Percentiles rank a stretch among this genome's conserved stretches.
phyloP scores from a whole-genome alignment of 2,888 invertebrate species.

The Pristionchus fissidentatus region DNA sequence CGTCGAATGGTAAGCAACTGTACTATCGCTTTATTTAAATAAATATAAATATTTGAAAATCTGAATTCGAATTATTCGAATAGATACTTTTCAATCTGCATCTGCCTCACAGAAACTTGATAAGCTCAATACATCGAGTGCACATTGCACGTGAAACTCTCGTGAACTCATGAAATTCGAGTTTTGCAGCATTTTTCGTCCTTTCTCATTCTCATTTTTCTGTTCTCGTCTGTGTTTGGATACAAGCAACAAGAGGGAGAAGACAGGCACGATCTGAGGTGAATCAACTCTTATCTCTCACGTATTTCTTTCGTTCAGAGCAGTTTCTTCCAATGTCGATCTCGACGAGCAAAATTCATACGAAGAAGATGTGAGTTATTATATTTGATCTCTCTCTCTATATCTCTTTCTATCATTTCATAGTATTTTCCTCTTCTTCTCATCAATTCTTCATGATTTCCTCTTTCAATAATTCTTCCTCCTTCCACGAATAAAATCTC shows the following conservation, averaged over 20 bases:
- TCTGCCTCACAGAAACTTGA: no score
- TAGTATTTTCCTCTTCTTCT: not conserved
- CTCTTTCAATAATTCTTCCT: conserved; percentile 15
- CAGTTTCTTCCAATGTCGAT: not conserved
- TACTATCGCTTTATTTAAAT: no score
- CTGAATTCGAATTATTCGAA: no score
- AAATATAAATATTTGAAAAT: no score
- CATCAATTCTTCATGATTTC: conserved; percentile 19
- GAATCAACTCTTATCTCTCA: not conserved
- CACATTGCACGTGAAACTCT: no score
- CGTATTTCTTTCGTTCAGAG: not conserved
- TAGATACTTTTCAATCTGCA: no score
- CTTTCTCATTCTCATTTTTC: not conserved
- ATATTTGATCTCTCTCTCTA: not conserved
- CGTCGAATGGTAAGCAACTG: not conserved
- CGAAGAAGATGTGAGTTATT: not conserved
- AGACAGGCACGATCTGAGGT: not conserved
- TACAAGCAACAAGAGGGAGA: conserved; percentile 18
- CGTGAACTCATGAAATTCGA: no score
- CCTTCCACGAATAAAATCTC: conserved; percentile 35
- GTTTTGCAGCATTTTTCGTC: not conserved
- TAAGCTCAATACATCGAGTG: no score
- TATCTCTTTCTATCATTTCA: not conserved
- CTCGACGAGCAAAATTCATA: conserved; percentile 6
- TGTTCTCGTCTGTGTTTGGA: not conserved